Evolutionary conservation across 2,797 vertebrate species (phyloP).

Genomic region (Epinephelus malabaricus): DNA sequence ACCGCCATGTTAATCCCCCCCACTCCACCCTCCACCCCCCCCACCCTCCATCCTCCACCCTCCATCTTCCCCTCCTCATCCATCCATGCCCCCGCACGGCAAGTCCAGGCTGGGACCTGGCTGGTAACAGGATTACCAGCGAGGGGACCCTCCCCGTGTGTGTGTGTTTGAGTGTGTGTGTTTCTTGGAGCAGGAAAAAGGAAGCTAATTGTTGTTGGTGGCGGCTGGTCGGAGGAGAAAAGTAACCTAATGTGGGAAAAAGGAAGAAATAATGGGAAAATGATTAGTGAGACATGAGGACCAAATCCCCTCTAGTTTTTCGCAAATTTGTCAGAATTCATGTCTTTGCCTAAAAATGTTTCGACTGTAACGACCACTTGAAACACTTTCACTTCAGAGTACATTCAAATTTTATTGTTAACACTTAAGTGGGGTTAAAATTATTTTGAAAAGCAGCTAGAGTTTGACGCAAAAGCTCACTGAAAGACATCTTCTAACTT

Average conservation of each 20-base stretch:
- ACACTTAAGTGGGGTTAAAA: background rate
- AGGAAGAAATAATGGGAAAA: slow-evolving; percentile 8
- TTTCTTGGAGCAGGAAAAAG: slow-evolving; percentile 22
- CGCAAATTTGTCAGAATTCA: background rate
- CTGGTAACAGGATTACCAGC: slow-evolving; percentile 91
- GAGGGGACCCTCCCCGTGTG: slow-evolving; percentile 53
- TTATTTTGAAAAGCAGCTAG: background rate
- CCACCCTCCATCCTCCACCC: background rate
- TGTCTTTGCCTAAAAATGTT: background rate
- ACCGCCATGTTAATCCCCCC: slow-evolving; percentile 88
- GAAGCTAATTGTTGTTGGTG: slow-evolving; percentile 62
- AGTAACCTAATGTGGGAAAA: slow-evolving; percentile 42
- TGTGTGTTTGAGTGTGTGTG: slow-evolving; percentile 36
- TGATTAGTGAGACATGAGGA: background rate
- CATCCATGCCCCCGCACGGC: slow-evolving; percentile 21
- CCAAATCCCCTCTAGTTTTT: background rate
- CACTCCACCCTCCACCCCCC: slow-evolving; percentile 65
- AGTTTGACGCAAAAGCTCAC: background rate
- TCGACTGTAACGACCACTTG: background rate
- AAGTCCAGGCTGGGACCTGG: slow-evolving; percentile 81
- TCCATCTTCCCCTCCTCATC: background rate
- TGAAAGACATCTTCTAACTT: background rate
- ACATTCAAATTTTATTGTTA: background rate
- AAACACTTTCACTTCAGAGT: background rate
- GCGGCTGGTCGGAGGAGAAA: slow-evolving; percentile 40